Percentiles rank a stretch among this genome's conserved stretches.
phyloP scores from a whole-genome alignment of 92 coral and sea anemone genomes.

The Zoanthus sociatus region DNA sequence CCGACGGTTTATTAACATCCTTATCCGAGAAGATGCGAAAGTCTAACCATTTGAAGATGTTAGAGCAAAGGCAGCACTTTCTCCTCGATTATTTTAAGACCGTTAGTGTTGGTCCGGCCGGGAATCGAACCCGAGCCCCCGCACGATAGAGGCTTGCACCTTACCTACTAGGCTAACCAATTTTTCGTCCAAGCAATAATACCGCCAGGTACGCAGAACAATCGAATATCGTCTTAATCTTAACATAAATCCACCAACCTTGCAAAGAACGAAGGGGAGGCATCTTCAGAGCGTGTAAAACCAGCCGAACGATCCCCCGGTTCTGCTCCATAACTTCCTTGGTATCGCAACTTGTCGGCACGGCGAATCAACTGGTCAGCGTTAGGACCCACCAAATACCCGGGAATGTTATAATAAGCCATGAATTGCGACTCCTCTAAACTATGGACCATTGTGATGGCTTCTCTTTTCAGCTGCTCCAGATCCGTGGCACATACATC shows the following conservation, averaged over 20 bases:
- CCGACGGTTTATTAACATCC: too few relatives aligned
- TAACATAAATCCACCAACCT: constrained; percentile 61
- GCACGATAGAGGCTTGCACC: too few relatives aligned
- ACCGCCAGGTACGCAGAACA: too few relatives aligned
- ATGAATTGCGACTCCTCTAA: constrained; percentile 96
- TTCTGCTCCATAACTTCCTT: constrained; percentile 74
- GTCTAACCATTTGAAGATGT: too few relatives aligned
- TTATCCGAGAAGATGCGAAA: too few relatives aligned
- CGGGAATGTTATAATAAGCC: constrained; percentile 93
- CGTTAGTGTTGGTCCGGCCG: too few relatives aligned
- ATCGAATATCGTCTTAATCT: neutral
- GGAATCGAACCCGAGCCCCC: too few relatives aligned
- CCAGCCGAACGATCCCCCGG: constrained; percentile 69
- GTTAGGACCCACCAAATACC: constrained; percentile 90
- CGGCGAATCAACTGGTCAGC: constrained; percentile 87
- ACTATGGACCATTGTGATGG: constrained; percentile 95
- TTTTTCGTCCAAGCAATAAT: too few relatives aligned
- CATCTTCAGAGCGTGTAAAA: constrained; percentile 68
- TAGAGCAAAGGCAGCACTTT: too few relatives aligned
- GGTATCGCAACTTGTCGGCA: constrained; percentile 74
- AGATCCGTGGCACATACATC: constrained; percentile 95
- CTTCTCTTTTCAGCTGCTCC: constrained; percentile 93
- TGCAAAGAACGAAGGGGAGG: constrained; percentile 76
- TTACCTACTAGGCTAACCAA: neutral
- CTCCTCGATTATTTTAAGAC: too few relatives aligned